Base-by-base conservation (phyloP, 2,888 invertebrate species). In the Hylaea fasciaria region DNA sequence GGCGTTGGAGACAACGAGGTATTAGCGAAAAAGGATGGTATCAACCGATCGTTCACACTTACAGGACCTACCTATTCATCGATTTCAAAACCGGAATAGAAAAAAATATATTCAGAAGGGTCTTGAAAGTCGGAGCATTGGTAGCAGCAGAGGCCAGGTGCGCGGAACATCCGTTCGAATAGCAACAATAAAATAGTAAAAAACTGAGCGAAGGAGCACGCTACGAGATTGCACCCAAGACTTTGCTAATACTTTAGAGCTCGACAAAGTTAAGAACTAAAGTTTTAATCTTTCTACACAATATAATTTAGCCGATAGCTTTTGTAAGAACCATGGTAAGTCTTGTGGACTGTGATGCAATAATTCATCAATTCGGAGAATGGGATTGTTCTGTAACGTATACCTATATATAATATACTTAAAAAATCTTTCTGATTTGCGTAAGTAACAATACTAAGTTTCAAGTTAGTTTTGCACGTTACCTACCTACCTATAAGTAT, bases 71-170 rank as follows among this genome's bases (percentile, higher is more conserved):
- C 22, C 39, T 17, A 17, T 41, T 17, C 43, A 52, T 55, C 52
- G 40, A 55, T 46, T 55, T 55, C 16, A 45, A 61, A 62, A 52
- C 52, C 51, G 56, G 56, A 66, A 59, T 52, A 63, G 57, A 53
- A 65, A 73, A 72, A 75, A 70, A 71, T 69, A 71, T 65, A 62
- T 64, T 58, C 58, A 68, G 55, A 69, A 73, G 67, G 68, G 56
- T 58, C 66, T 68, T n/a, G 70, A 77, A 81, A 81, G 43, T 48
- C 43, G 47, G 37, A 62, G 56, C 48, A 49, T 44, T 49, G 59
- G 63, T 71, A 76, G 73, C 66, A 69, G 73, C 66, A 69, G 65
- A 73, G 72, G 81, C 91, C 91, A 91, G 91, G 91, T 91, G 91
- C 87, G 78, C 74, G 77, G 76, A 72, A 82, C 85, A 89, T 89